Evolutionary conservation across 2,888 invertebrate genomes (phyloP).

Genomic region (Pandemis corylana): DNA sequence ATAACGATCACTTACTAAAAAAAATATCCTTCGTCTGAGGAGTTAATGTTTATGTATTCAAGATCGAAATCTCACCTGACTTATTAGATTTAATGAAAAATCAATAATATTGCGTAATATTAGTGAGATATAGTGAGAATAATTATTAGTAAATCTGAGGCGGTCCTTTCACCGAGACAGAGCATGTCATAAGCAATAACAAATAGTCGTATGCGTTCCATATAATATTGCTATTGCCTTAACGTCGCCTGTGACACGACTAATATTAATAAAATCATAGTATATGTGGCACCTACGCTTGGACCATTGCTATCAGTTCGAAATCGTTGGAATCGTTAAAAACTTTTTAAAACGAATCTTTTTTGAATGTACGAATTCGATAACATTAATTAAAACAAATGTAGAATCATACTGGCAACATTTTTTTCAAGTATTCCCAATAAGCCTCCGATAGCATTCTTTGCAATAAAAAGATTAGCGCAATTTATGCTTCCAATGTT

Average conservation of each 20-base stretch:
- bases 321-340: not conserved
- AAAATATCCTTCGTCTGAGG: not conserved
- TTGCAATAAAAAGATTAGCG: not conserved
- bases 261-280: slow-evolving; percentile 41
- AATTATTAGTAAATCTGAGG: slow-evolving; percentile 29
- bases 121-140: slow-evolving; percentile 35
- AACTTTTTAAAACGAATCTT: too few species aligned
- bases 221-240: slow-evolving; percentile 40
- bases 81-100: slow-evolving; percentile 11
- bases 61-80: slow-evolving; percentile 4
- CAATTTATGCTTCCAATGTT: not conserved
- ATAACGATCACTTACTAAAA: not conserved
- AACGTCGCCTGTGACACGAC: slow-evolving; percentile 39
- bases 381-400: not conserved
- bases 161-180: slow-evolving; percentile 35
- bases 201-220: slow-evolving; percentile 34
- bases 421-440: not conserved
- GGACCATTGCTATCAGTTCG: slow-evolving; percentile 27
- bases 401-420: not conserved
- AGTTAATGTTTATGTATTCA: slow-evolving; percentile 3
- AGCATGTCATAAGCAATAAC: slow-evolving; percentile 39
- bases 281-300: slow-evolving; percentile 22
- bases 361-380: not conserved
- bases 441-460: not conserved
- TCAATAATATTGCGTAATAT: slow-evolving; percentile 11